Conservation (phyloP, 2,113 vertebrate species). For the Hylia prasina region DNA sequence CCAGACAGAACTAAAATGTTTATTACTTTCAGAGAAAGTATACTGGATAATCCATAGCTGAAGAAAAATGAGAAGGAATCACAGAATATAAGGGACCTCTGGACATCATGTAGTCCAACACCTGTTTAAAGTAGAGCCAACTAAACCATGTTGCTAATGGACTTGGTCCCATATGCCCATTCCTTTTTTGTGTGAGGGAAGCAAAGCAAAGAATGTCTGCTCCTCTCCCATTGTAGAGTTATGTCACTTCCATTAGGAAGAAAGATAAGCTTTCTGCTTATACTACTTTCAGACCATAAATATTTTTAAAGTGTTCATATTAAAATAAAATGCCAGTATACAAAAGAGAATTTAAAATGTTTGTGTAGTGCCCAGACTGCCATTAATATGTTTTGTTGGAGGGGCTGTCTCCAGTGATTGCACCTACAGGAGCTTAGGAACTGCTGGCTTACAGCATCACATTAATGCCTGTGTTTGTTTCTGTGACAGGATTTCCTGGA, state of each 20-base stretch:
- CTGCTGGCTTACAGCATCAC: neutral
- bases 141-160: neutral
- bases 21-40: neutral
- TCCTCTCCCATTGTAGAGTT: neutral
- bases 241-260: neutral
- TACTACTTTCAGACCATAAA: neutral
- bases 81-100: neutral
- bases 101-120: neutral
- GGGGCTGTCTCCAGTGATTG: neutral
- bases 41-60: neutral
- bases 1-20: neutral
- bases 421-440: neutral
- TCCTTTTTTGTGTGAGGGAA: neutral
- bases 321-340: neutral
- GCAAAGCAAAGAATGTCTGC: neutral
- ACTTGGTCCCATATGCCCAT: neutral
- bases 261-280: neutral
- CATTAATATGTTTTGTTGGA: neutral
- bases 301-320: neutral
- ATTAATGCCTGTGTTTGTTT: neutral
- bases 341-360: neutral
- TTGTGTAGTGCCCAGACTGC: neutral
- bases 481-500: conserved; percentile 79
- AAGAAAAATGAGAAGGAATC: neutral
- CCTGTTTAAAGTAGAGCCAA: neutral